Evolutionary conservation across 2,797 vertebrate species (phyloP).

Genomic region (Coregonus ussuriensis): DNA sequence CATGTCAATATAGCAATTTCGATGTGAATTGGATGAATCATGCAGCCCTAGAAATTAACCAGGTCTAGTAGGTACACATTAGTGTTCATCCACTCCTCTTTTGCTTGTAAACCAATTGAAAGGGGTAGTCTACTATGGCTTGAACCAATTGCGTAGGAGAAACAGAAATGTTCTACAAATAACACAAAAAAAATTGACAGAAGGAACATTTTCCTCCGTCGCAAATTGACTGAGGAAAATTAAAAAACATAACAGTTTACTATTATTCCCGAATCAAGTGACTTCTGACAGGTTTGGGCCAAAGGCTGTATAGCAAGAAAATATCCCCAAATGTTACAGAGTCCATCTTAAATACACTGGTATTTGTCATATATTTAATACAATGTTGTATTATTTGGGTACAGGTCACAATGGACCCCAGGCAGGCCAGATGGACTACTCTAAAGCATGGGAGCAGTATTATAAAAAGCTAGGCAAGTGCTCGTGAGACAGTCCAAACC

Average conservation of each 20-base stretch:
- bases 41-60: background rate
- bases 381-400: conserved; percentile 29
- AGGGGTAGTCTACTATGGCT: background rate
- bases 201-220: background rate
- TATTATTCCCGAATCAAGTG: background rate
- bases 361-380: background rate
- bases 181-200: background rate
- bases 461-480: conserved; percentile 65
- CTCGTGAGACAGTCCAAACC: conserved; percentile 3
- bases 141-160: background rate
- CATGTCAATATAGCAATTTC: background rate
- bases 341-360: background rate
- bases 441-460: conserved; percentile 62
- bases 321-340: background rate
- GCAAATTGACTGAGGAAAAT: background rate
- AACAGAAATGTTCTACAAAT: background rate
- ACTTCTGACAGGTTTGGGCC: background rate
- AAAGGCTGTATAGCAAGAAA: background rate
- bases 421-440: conserved; percentile 70
- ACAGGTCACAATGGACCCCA: conserved; percentile 67
- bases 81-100: background rate
- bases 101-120: background rate
- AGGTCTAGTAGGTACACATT: background rate
- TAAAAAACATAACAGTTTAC: background rate
- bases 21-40: background rate